Evolutionary conservation across 2,797 vertebrate species (phyloP), one percentile per base, ranked within the genome.

Genomic region (Balearica regulorum): DNA sequence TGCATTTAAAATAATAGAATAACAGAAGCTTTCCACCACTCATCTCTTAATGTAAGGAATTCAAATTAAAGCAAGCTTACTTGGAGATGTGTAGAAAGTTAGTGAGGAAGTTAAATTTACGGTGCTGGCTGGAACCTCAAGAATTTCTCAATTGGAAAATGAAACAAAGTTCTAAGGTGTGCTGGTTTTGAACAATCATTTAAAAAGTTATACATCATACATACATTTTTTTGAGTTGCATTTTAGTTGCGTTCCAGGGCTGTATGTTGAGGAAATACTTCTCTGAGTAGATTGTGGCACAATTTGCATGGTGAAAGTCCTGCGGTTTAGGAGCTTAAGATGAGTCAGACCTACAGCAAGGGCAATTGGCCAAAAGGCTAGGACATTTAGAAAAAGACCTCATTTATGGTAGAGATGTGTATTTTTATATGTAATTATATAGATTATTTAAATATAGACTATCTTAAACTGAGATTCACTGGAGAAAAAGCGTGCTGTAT

Each of bases 371-470:
- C 53, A 41, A 37, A 89, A 92, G 78, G 58, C 55, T 49, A 12
- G 66, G 89, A 73, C 16, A 6, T 60, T 75, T 53, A 82, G 78
- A 65, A 83, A 49, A 79, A 90, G 90, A 94, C 89, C 91, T 95
- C 84, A 93, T 97, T 95, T 95, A 94, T 87, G 95, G 92, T 92
- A 94, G 71, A 97, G 95, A 97, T 91, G 90, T 69, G 92, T 96
- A 97, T 97, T 97, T 97, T 96, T 96, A 44, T 97, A 96, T 92
- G 76, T 95, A 90, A 83, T 61, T 61, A 78, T 85, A 94, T 49
- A 95, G 84, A 85, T 89, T 94, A 96, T 96, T 95, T 96, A 95
- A 96, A 76, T 92, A 90, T 15, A 94, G 90, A 86, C 39, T 95
- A 86, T 90, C 88, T 95, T 94, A 70, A 92, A 81, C 75, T 75